phyloP scores from a whole-genome alignment of 2,113 vertebrate genomes.

The Daubentonia madagascariensis region DNA sequence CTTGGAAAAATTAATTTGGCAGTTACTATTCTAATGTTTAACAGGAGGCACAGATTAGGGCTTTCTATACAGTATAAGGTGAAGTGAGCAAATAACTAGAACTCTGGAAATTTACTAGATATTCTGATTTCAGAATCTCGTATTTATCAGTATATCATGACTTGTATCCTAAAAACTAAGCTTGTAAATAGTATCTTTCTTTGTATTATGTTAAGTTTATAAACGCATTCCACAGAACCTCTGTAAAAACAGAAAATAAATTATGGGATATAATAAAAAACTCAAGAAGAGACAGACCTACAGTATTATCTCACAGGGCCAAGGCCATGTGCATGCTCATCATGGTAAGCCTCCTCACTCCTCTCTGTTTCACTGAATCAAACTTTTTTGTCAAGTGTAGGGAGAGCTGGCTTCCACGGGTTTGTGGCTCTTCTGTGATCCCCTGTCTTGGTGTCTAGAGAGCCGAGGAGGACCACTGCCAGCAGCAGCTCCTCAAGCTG shows the following conservation, averaged over 20 bases:
- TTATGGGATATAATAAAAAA: background rate
- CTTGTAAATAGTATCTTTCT: background rate
- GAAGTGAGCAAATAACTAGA: background rate
- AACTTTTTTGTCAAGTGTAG: background rate
- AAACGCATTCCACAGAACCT: background rate
- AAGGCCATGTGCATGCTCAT: fast-evolving
- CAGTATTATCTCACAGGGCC: fast-evolving
- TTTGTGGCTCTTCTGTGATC: background rate
- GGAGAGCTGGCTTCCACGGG: background rate
- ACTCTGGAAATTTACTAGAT: background rate
- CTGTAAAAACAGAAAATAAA: background rate
- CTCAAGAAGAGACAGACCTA: background rate
- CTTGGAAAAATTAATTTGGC: background rate
- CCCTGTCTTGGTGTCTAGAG: no score
- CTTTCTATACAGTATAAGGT: background rate
- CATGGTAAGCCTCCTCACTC: no score
- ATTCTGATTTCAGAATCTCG: background rate
- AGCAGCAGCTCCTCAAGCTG: background rate
- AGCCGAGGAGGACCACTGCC: background rate
- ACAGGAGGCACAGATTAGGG: background rate
- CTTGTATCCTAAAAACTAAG: background rate
- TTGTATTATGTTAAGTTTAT: background rate
- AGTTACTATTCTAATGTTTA: background rate
- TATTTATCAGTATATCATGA: background rate
- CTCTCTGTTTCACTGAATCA: background rate